These are phyloP conservation scores for Vombatus ursinus DNA, from an alignment of 2,113 vertebrate species.

Conservation along the genomic window DNA sequence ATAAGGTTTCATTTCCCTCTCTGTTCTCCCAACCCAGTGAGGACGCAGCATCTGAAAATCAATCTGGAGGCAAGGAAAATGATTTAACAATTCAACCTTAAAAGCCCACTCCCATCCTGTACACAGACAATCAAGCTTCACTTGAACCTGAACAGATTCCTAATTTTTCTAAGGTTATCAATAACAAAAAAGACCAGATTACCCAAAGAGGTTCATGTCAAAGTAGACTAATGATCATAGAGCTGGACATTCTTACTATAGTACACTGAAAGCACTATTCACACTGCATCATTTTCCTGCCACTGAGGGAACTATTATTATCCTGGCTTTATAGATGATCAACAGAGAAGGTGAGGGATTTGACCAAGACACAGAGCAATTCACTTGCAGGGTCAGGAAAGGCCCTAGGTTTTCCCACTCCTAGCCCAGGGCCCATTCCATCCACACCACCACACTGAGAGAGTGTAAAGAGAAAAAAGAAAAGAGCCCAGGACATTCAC, in stretches of 20 bases:
- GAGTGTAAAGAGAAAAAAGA: background rate
- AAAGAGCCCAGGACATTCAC: background rate
- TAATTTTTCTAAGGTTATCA: slow-evolving; percentile 10
- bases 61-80: background rate
- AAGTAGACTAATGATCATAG: background rate
- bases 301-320: background rate
- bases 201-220: background rate
- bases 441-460: background rate
- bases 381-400: background rate
- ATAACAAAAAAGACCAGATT: background rate
- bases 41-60: background rate
- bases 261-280: background rate
- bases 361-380: rapidly evolving
- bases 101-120: background rate
- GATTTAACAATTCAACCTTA: background rate
- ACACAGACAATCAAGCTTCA: background rate
- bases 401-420: background rate
- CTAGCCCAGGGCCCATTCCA: too few relatives aligned
- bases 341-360: background rate
- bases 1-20: slow-evolving; percentile 2
- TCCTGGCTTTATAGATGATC: slow-evolving; percentile 6
- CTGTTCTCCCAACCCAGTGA: background rate
- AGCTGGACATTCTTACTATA: background rate
- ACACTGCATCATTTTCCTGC: background rate
- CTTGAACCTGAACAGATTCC: background rate